These are phyloP conservation scores for Orthonevra nobilis DNA, from an alignment of 2,888 invertebrate species.

Conservation along the genomic window DNA sequence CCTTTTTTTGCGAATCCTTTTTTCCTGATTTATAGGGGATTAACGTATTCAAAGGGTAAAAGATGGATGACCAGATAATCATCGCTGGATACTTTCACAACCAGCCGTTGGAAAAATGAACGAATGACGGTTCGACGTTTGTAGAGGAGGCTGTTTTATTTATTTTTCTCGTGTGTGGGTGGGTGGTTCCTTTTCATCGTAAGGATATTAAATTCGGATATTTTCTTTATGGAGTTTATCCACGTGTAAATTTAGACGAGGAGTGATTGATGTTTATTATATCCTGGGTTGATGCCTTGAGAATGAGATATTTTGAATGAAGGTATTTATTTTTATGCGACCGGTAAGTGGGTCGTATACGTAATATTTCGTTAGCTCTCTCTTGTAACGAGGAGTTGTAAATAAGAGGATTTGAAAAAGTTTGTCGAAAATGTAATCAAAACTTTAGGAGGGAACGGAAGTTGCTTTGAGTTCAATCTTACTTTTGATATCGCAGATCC, in stretches of 20 bases:
- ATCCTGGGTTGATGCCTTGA: background rate
- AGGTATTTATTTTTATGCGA: background rate
- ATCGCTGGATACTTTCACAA: conserved; percentile 3
- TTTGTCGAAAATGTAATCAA: too few relatives aligned
- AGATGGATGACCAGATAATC: conserved; percentile 48
- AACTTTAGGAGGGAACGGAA: too few relatives aligned
- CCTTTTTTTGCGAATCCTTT: background rate
- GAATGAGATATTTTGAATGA: conserved; percentile 1
- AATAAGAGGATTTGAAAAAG: too few relatives aligned
- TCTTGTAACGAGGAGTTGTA: too few relatives aligned
- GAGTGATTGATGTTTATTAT: conserved; percentile 34
- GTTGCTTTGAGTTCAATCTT: too few relatives aligned
- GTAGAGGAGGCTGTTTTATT: too few relatives aligned
- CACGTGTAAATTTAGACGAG: conserved; percentile 18
- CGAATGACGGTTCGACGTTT: too few relatives aligned
- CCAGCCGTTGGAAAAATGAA: background rate
- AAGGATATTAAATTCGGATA: conserved; percentile 26
- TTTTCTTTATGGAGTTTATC: conserved; percentile 5
- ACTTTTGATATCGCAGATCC: too few relatives aligned
- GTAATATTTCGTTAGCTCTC: conserved; percentile 7
- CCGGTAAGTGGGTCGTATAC: conserved; percentile 16
- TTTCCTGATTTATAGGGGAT: conserved; percentile 21
- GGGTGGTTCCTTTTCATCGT: too few relatives aligned
- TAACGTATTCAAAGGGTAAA: conserved; percentile 34
- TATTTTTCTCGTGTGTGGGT: too few relatives aligned